Percentiles rank a stretch among this genome's conserved stretches.
Conservation (phyloP, 2,797 vertebrate genomes). For the Borostomias antarcticus region DNA sequence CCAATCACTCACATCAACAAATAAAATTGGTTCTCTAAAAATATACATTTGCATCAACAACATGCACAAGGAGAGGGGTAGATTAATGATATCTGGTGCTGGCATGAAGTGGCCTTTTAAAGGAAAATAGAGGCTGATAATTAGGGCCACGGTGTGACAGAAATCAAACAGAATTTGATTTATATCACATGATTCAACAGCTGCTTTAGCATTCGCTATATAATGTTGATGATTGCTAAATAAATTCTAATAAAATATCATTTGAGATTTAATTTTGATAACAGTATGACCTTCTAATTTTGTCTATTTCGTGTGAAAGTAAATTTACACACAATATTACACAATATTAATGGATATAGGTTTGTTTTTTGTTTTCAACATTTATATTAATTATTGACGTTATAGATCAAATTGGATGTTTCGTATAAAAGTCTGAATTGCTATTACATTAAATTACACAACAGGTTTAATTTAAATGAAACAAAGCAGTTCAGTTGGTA, state of each 20-base stretch:
- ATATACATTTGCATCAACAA: constrained; percentile 42
- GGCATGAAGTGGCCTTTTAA: constrained; percentile 27
- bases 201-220: too few species aligned
- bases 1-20: constrained; percentile 50
- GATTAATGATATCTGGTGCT: constrained; percentile 60
- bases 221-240: too few species aligned
- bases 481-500: too few species aligned
- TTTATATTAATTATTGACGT: too few species aligned
- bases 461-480: constrained; percentile 54
- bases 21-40: constrained; percentile 46
- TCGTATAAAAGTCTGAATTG: constrained; percentile 43
- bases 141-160: background rate
- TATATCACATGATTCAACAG: constrained; percentile 35
- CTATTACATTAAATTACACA: constrained; percentile 44
- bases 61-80: constrained; percentile 34
- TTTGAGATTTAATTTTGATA: background rate
- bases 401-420: background rate
- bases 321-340: too few species aligned
- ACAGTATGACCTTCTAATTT: background rate
- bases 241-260: background rate
- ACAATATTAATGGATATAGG: too few species aligned
- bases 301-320: background rate
- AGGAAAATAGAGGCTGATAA: background rate
- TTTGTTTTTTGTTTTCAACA: too few species aligned
- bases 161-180: constrained; percentile 52